Base-by-base conservation (phyloP, 2,888 invertebrate genomes). In the Agapetus fuscipes region DNA sequence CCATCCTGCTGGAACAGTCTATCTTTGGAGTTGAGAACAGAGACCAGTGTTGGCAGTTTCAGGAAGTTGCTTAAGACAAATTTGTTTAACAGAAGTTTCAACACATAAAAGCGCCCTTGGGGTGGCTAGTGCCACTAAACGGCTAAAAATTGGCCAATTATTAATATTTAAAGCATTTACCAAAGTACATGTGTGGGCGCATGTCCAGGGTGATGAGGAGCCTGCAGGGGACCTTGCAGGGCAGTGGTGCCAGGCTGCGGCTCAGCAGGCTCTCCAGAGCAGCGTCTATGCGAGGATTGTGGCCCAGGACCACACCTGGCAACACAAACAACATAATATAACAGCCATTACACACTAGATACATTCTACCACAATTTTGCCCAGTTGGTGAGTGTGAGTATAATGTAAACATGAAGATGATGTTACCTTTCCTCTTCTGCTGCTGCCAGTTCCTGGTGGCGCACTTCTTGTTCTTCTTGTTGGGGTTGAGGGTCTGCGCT, bases 111-210 rank as follows among this genome's bases (percentile, higher is more conserved):
- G n/a, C n/a, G n/a, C n/a, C n/a, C n/a, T n/a, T n/a, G n/a, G n/a
- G n/a, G n/a, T n/a, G n/a, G n/a, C n/a, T n/a, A n/a, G n/a, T n/a
- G n/a, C n/a, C n/a, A n/a, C n/a, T n/a, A n/a, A n/a, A n/a, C n/a
- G n/a, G n/a, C n/a, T n/a, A n/a, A n/a, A n/a, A n/a, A n/a, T n/a
- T n/a, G n/a, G n/a, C n/a, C n/a, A n/a, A n/a, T n/a, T n/a, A n/a
- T n/a, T n/a, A n/a, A n/a, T 4, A 28, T 12, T 16, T 26, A 15
- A 25, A 17, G 16, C 17, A 17, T 13, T 40, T 56, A 68, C 70
- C 68, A 62, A 66, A 66, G 41, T 69, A 70, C 70, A 70, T 70
- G 50, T 67, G 65, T 53, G 64, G 59, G 56, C 68, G 60, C 66
- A 69, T 66, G 41, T 70, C 70, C 55, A 70, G 52, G 7, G 70